These are phyloP conservation scores for Eubasilissa regina DNA, from an alignment of 1,140 invertebrate genomes.

Conservation along the genomic window DNA sequence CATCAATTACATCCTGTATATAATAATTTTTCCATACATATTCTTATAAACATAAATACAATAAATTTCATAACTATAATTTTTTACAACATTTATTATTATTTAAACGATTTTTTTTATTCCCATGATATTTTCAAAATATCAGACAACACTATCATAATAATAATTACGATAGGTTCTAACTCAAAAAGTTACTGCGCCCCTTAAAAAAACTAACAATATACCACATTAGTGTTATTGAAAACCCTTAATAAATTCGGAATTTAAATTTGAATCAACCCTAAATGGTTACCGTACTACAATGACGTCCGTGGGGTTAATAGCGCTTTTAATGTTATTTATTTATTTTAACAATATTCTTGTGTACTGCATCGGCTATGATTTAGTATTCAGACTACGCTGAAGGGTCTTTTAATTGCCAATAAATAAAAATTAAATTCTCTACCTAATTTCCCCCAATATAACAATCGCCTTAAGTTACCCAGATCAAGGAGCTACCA, in stretches of 20 bases:
- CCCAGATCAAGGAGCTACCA: no score
- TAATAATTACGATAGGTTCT: no score
- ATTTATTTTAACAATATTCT: slow-evolving; percentile 17
- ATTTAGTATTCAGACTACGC: slow-evolving; percentile 14
- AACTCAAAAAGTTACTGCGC: not conserved
- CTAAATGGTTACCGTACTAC: slow-evolving; percentile 3
- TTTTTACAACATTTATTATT: no score
- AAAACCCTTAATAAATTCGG: slow-evolving; percentile 36
- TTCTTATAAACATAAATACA: no score
- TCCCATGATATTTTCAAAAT: no score
- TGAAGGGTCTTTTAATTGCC: slow-evolving; percentile 43
- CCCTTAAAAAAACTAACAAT: slow-evolving; percentile 11
- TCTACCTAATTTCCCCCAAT: slow-evolving; percentile 31
- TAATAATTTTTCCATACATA: no score
- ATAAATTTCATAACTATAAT: no score
- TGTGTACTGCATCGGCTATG: not conserved
- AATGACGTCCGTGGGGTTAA: slow-evolving; percentile 14
- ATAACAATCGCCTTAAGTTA: not conserved
- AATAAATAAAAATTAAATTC: slow-evolving; percentile 50
- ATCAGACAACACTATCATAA: no score
- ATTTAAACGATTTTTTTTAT: no score
- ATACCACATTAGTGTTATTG: slow-evolving; percentile 36
- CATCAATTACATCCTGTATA: no score
- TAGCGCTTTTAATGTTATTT: slow-evolving; percentile 19
- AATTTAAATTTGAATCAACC: slow-evolving; percentile 34